Evolutionary conservation across 2,113 vertebrate genomes (phyloP).

Genomic region (Caranx ignobilis): DNA sequence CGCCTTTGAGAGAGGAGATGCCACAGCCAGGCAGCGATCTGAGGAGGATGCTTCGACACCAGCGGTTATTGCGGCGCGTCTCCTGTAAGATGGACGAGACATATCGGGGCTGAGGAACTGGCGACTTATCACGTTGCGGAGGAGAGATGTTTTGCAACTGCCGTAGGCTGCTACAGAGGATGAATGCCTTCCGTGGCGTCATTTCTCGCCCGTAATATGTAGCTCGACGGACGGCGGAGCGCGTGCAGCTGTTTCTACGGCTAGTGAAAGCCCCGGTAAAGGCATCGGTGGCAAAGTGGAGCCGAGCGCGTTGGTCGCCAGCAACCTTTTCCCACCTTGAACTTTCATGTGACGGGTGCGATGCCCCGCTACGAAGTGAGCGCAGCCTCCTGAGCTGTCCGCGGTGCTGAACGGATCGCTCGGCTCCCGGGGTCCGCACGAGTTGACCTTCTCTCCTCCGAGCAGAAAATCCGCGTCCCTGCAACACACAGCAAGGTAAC

Average conservation of each 20-base stretch:
- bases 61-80: constrained; percentile 32
- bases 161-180: constrained; percentile 38
- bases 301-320: constrained; percentile 9
- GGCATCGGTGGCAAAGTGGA: constrained; percentile 2
- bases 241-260: constrained; percentile 40
- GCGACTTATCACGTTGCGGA: constrained; percentile 53
- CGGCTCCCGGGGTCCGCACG: constrained; percentile 31
- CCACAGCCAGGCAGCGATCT: constrained; percentile 37
- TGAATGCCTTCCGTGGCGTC: constrained; percentile 43
- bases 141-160: constrained; percentile 57
- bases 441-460: constrained; percentile 50
- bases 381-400: constrained; percentile 70
- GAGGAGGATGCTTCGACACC: constrained; percentile 32
- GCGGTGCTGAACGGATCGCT: constrained; percentile 80
- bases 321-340: constrained; percentile 32
- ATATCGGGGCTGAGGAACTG: constrained; percentile 41
- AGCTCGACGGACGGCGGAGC: constrained; percentile 23
- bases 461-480: constrained; percentile 28
- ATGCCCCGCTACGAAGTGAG: constrained; percentile 44
- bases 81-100: constrained; percentile 61
- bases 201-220: constrained; percentile 54
- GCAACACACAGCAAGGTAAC: constrained; percentile 45
- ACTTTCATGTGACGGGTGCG: constrained; percentile 23
- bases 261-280: neutral
- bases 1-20: constrained; percentile 60